Evolutionary conservation across 2,113 vertebrate species (phyloP), one percentile per base, ranked within the genome.

Genomic region (Cyanoderma ruficeps): DNA sequence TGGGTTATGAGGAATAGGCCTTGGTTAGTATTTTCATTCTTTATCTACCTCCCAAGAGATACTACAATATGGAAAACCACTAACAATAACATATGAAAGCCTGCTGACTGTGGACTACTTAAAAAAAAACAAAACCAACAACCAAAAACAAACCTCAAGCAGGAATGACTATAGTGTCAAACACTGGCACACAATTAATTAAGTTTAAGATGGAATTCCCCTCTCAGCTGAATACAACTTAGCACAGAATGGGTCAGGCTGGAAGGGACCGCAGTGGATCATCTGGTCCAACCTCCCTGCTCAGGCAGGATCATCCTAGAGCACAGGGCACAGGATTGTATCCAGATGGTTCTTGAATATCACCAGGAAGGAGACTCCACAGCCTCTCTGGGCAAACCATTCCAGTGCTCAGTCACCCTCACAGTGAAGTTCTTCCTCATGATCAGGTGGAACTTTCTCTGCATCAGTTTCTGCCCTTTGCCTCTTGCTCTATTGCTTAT

Each of bases 261-360:
- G 30, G 57, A 53, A 67, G 8, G 15, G 13, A 65, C 22, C 37
- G 37, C 21, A 59, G 18, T 0, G 10, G 12, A 10, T 44, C 44
- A 67, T 17, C 13, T 44, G 27, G 42, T 37, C 18, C 49, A 63
- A 63, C 4, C 37, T 44, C 35, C 18, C 42, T 33, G 27, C 50
- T 65, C 37, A 44, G 15, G 35, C 18, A 65, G 37, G 10, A 15
- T 8, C 44, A 59, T 39, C 15, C 68, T 11, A 35, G 30, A 68
- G 30, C 35, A 80, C 50, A 27, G 0, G 2, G 37, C 44, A 74
- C 19, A 39, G 27, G 22, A 50, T 3, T 50, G 27, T 0, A 0
- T 19, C 33, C 68, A 44, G 27, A 59, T 13, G 28, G 27, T 21
- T 67, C 39, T 3, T 39, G 28, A 67, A 0, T 24, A 39, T 10